Base-by-base conservation (phyloP, 2,888 invertebrate genomes). In the Stomorhina lunata region DNA sequence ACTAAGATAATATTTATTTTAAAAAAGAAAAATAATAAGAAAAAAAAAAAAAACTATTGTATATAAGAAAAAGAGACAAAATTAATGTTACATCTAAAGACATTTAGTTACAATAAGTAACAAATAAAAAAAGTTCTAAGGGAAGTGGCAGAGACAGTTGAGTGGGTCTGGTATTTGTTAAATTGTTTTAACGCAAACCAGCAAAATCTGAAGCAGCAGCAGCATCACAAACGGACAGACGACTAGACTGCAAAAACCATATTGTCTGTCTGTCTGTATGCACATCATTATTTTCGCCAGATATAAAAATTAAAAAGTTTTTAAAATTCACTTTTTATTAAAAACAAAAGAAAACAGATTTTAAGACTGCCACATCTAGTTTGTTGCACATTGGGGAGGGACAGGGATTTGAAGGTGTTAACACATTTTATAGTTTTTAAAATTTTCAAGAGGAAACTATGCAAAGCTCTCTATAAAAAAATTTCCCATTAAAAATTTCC, bases 231-330 rank as follows among this genome's bases (percentile, higher is more conserved):
- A 57, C 20, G 15, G 15, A 25, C 6, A 61, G n/a, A 55, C 7
- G n/a, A 37, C 50, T 53, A 20, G 27, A 7, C n/a, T n/a, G n/a
- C n/a, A 43, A 17, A 68, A 79, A 50, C 55, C 61, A 34, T 7
- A 61, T 55, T 55, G 27, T 66, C 48, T 66, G 40, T 55, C 63
- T 55, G 27, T 66, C 48, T 66, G 40, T 55, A 66, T 50, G 79
- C 69, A 75, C 75, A 75, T 79, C 69, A 75, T 82, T 79, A 79
- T 79, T 82, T 82, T 69, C 82, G 53, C 79, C n/a, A n/a, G n/a
- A n/a, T 71, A 71, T 75, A 72, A 72, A 78, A 82, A 55, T 73
- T 37, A 75, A 82, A 79, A 75, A 43, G 9, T 48, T 78, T 34
- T 73, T 69, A 25, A 71, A 69, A 79, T 75, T 79, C 65, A 79